Evolutionary conservation across 2,888 invertebrate genomes (phyloP), one percentile per base, ranked within the genome.

Genomic region (Nymphalis c-album): DNA sequence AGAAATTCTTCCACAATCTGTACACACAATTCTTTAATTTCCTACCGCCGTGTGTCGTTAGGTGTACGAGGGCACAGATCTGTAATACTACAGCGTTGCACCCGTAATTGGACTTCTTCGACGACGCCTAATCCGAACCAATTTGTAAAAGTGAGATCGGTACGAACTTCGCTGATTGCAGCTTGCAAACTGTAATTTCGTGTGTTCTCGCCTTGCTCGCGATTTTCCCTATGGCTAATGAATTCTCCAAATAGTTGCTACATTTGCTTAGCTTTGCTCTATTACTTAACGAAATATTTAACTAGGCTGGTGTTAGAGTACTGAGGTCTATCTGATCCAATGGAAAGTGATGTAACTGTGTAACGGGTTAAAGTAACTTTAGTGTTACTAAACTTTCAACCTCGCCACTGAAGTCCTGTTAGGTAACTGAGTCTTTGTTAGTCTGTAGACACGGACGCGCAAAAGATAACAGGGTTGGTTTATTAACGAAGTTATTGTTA

Each of bases 141-240:
- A 66, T 64, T 68, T 68, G 63, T 68, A 53, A 68, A 68, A 68
- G 60, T 63, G 63, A 63, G 55, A 55, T 63, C 63, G 51, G 51
- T 53, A 53, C 63, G 53, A 63, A 68, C 63, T 68, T 68, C 53
- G 46, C 47, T 55, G 67, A 67, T 68, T 63, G 59, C 60, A 63
- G 46, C 60, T 60, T 45, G 51, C 58, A 7, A 46, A 35, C 62
- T 63, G 60, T 58, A 62, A 48, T 48, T 68, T 55, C 55, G 55
- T 55, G 31, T 55, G 55, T 55, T 55, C 55, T 55, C 51, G 51
- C 26, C 31, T 55, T 31, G 55, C 31, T 31, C 55, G 26, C 55
- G 55, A 31, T 31, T 35, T 55, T 55, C 31, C 31, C 26, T n/a
- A 1, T 7, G 20, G 55, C 31, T 55, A 55, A 55, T 55, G 31